phyloP scores from a whole-genome alignment of 2,113 vertebrate species.

The Cisticola juncidis region DNA sequence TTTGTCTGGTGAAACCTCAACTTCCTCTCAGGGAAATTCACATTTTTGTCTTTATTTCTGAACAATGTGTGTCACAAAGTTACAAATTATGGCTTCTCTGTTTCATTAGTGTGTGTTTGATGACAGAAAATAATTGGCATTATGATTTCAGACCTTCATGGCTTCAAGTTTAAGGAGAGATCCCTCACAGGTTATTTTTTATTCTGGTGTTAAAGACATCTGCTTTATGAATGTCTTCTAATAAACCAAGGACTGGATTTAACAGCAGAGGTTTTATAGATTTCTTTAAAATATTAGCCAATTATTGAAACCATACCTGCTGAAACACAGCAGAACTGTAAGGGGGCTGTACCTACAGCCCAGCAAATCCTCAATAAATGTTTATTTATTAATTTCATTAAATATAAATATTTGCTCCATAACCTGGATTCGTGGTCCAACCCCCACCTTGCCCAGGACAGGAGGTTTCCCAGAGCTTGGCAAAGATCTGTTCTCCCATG shows the following conservation, averaged over 20 bases:
- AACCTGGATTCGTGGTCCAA: rapidly evolving
- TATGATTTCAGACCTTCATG: background rate
- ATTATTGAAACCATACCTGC: background rate
- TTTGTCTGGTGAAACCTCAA: background rate
- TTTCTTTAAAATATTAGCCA: background rate
- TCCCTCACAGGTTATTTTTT: background rate
- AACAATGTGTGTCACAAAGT: background rate
- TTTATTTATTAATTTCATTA: background rate
- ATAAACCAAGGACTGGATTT: background rate
- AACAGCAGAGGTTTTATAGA: background rate
- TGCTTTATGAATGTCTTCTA: background rate
- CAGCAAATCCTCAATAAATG: background rate
- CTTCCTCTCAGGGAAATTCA: background rate
- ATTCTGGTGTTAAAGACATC: background rate
- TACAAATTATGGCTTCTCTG: background rate
- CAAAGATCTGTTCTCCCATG: background rate
- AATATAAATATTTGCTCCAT: background rate
- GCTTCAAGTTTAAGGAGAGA: background rate
- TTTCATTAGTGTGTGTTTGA: background rate
- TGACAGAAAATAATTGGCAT: background rate
- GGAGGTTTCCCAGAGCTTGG: background rate
- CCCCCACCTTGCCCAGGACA: background rate
- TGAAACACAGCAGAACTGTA: background rate
- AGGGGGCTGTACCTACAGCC: background rate
- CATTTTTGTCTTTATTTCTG: background rate